Base-by-base conservation (phyloP, 2,888 invertebrate species). In the Melieria omissa region DNA sequence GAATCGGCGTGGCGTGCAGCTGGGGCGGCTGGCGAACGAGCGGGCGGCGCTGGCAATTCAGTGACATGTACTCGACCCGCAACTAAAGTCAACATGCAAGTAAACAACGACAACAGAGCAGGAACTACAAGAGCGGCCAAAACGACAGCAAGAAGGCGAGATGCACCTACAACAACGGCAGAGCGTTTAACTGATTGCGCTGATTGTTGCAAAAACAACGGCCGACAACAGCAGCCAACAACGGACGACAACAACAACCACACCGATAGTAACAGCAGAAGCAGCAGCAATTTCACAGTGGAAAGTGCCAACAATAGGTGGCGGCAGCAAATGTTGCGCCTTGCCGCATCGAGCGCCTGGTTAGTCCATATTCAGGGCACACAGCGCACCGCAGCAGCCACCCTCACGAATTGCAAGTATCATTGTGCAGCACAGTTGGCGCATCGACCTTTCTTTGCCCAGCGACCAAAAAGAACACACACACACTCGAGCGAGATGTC, bases 111-210 rank as follows among this genome's bases (percentile, higher is more conserved):
- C 58, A 61, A 8, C 45, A 68, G 41, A 45, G 3, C 42, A 46
- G 16, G n/a, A 5, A 16, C 41, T 29, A 7, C 46, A 46, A 4
- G 8, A 16, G 1, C 42, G 41, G 14, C 57, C 16, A 63, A 42
- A 58, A 16, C 49, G 55, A 46, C 54, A 70, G 52, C 42, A 61
- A 52, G 29, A 57, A 52, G 9, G 6, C n/a, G n/a, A 14, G n/a
- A 14, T 16, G 12, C 16, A 52, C 5, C 65, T 45, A 42, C 68
- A 49, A 10, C 57, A 55, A 46, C 65, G 60, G 54, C 60, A 70
- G 47, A 64, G 47, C 68, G 60, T 72, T 72, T 72, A 72, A 68
- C 72, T 68, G 72, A 72, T 72, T 72, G 65, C 14, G 45, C 55
- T 67, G 71, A 71, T 71, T 71, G 62, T 52, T 44, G 49, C 46